phyloP scores from a whole-genome alignment of 2,888 invertebrate genomes.

The Sphecodes monilicornis region DNA sequence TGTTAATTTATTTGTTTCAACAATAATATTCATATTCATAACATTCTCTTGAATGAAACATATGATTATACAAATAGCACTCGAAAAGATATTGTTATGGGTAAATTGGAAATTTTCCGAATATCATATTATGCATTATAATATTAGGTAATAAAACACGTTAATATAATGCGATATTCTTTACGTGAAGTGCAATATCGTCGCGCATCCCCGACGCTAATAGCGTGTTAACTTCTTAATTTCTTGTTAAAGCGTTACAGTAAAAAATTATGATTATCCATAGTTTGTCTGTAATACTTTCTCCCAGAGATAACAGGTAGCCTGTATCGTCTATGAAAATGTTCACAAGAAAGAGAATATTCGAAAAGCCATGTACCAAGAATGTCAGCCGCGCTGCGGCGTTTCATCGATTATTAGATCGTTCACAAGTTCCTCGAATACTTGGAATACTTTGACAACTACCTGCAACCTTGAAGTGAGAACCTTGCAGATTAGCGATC shows the following conservation, averaged over 20 bases:
- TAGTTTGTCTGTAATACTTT: neutral
- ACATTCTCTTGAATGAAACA: too few species aligned
- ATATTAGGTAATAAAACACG: too few species aligned
- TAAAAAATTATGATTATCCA: neutral
- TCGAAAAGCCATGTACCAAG: neutral
- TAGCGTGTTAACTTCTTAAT: neutral
- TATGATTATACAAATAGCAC: too few species aligned
- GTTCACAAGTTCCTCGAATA: conserved; percentile 24
- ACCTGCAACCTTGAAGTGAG: neutral
- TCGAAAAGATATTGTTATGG: too few species aligned
- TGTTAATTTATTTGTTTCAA: too few species aligned
- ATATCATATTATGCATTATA: too few species aligned
- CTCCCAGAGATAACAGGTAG: neutral
- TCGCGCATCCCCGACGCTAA: too few species aligned
- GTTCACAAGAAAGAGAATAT: conserved; percentile 15
- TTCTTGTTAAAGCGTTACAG: neutral
- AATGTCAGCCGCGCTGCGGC: conserved; percentile 12
- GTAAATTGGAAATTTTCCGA: too few species aligned
- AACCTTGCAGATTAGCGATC: neutral
- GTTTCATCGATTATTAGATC: conserved; percentile 26
- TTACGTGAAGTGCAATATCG: too few species aligned
- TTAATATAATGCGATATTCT: too few species aligned
- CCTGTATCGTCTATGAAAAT: conserved; percentile 8
- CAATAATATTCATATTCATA: too few species aligned
- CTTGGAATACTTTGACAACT: conserved; percentile 26